Evolutionary conservation across 2,797 vertebrate genomes (phyloP).

Genomic region (Enteromius mattozi): DNA sequence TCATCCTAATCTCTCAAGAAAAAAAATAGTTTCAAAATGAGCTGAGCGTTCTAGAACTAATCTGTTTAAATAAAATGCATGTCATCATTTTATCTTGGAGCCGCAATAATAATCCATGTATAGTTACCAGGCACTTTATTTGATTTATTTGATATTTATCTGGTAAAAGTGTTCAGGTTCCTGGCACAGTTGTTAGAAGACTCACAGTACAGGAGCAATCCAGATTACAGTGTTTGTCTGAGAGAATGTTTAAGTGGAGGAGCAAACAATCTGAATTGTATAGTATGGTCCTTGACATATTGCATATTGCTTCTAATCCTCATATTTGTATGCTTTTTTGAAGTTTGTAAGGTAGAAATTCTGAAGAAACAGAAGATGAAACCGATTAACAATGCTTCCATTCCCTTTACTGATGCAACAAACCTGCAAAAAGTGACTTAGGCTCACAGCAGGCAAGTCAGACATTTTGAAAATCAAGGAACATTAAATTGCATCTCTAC

Average conservation of each 20-base stretch:
- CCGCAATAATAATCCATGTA: conserved; percentile 41
- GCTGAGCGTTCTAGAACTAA: background rate
- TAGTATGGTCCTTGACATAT: conserved; percentile 30
- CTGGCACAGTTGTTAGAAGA: conserved; percentile 4
- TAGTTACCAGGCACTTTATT: conserved; percentile 1
- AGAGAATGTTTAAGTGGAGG: conserved; percentile 10
- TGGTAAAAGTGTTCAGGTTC: conserved; percentile 8
- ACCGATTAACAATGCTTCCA: conserved; percentile 67
- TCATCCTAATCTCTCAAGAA: conserved; percentile 16
- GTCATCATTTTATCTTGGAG: conserved; percentile 20
- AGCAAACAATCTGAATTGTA: conserved; percentile 45
- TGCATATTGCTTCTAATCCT: conserved; percentile 50
- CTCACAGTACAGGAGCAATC: conserved; percentile 8
- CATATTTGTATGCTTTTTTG: conserved; percentile 46
- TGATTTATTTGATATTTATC: conserved; percentile 47
- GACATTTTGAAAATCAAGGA: conserved; percentile 44
- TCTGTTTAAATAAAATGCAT: conserved; percentile 37
- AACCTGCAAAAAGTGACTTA: conserved; percentile 54
- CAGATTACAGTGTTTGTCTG: conserved; percentile 23
- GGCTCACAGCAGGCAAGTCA: conserved; percentile 64
- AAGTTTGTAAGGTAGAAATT: conserved; percentile 57
- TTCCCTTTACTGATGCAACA: conserved; percentile 60
- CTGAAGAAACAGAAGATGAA: conserved; percentile 64
- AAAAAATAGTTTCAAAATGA: conserved; percentile 1
- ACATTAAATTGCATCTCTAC: background rate